Conservation (phyloP, 1,140 invertebrate genomes). For the Temnothorax curvispinosus region DNA sequence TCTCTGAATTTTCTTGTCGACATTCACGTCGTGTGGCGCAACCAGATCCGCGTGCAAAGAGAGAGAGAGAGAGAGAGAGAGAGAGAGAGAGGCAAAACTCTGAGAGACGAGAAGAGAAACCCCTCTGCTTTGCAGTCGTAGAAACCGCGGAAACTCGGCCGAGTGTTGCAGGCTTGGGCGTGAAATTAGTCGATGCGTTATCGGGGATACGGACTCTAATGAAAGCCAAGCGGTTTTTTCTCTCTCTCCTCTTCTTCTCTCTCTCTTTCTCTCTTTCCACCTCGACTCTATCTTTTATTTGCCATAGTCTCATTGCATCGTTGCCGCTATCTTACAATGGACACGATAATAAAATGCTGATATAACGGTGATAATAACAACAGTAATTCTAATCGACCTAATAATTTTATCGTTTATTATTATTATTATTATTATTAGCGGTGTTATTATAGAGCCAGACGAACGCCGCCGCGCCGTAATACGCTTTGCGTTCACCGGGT, state of each 20-base stretch:
- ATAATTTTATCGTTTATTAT: slow-evolving; percentile 36
- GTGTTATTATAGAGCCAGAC: slow-evolving; percentile 38
- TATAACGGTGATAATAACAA: slow-evolving; percentile 32
- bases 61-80: background rate
- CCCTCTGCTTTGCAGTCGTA: slow-evolving; percentile 39
- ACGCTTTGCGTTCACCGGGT: slow-evolving; percentile 68
- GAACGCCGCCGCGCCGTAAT: background rate
- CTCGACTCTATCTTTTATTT: slow-evolving; percentile 10
- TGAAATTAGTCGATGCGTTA: slow-evolving; percentile 76
- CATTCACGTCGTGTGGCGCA: background rate
- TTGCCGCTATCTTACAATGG: slow-evolving; percentile 24
- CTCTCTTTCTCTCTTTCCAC: background rate
- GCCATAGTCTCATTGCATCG: slow-evolving; percentile 26
- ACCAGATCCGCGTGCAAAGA: background rate
- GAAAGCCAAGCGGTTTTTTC: slow-evolving; percentile 46
- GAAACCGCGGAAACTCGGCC: slow-evolving; percentile 52
- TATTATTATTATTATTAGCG: slow-evolving; percentile 64
- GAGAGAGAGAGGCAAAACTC: background rate
- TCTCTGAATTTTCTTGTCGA: slow-evolving; percentile 55
- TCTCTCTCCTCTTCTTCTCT: background rate
- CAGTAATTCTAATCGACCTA: slow-evolving; percentile 37
- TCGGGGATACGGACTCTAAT: slow-evolving; percentile 60
- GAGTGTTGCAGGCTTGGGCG: slow-evolving; percentile 51
- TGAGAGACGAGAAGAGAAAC: slow-evolving; percentile 16
- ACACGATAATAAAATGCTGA: slow-evolving; percentile 34